phyloP scores from a whole-genome alignment of 2,888 invertebrate genomes.

The Drosophila flavopinicola region DNA sequence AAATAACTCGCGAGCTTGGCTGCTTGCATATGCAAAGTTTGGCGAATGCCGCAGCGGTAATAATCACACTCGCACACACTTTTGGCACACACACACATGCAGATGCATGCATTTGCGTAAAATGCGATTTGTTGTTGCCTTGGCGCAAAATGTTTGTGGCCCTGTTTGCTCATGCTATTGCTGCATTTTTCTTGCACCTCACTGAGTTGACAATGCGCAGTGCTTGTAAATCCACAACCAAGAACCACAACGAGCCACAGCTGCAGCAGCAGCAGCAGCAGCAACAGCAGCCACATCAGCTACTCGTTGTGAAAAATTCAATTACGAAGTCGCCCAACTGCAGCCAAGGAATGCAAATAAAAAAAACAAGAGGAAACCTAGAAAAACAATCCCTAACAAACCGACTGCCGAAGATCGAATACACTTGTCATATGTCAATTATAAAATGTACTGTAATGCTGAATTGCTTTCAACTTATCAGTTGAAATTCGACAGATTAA shows the following conservation, averaged over 20 bases:
- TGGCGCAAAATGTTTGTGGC: conserved; percentile 72
- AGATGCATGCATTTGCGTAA: conserved; percentile 3
- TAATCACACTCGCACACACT: conserved; percentile 34
- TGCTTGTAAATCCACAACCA: conserved; percentile 51
- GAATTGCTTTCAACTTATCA: too few relatives aligned
- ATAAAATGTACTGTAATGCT: too few relatives aligned
- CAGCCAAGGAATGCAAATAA: conserved; percentile 61
- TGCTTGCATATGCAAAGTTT: conserved; percentile 52
- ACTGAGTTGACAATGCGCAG: conserved; percentile 61
- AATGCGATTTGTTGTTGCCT: conserved; percentile 43
- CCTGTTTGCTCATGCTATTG: conserved; percentile 15
- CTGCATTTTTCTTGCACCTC: conserved; percentile 32
- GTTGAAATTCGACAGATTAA: too few relatives aligned
- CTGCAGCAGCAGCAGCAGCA: conserved; percentile 17
- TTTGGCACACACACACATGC: conserved; percentile 4
- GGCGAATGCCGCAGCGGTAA: conserved; percentile 53
- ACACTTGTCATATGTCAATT: too few relatives aligned
- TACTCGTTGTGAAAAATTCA: conserved; percentile 69
- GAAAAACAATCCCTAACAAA: neutral
- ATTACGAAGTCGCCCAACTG: conserved; percentile 70
- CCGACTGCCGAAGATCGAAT: neutral
- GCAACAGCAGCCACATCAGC: conserved; percentile 24
- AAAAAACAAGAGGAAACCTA: neutral
- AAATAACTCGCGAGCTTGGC: conserved; percentile 6
- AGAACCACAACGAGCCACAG: conserved; percentile 44